Percentiles rank a stretch among this genome's conserved stretches.
Conservation (phyloP, 2,797 vertebrate species). For the Hoplostethus atlanticus region DNA sequence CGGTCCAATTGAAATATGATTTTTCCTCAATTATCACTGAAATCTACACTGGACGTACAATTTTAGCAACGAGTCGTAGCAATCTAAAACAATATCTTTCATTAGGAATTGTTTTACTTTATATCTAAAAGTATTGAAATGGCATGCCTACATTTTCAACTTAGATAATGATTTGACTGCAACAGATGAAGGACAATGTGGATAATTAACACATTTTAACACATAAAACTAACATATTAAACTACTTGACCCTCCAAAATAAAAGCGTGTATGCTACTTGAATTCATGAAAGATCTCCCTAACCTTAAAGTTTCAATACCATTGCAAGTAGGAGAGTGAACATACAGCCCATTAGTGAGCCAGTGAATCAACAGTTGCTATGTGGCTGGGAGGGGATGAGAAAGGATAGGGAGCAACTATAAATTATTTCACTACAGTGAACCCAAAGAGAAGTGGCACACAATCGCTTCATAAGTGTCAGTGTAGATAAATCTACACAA, state of each 20-base stretch:
- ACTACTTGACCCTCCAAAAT: not conserved
- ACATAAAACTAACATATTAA: not conserved
- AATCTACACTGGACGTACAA: not conserved
- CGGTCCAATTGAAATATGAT: not conserved
- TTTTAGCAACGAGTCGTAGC: not conserved
- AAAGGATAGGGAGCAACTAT: constrained; percentile 9
- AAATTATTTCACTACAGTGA: constrained; percentile 44
- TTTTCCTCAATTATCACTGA: not conserved
- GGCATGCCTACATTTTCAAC: no score
- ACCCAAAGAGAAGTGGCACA: constrained; percentile 38
- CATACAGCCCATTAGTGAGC: not conserved
- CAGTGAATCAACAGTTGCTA: constrained; percentile 19
- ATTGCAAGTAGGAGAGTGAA: not conserved
- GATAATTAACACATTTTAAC: not conserved
- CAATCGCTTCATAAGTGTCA: constrained; percentile 19
- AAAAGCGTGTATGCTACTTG: no score
- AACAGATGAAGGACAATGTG: not conserved
- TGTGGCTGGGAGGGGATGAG: constrained; percentile 11
- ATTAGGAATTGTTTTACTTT: not conserved
- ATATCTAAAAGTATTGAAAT: no score
- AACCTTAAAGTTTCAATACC: not conserved
- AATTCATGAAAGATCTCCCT: not conserved
- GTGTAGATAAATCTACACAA: constrained; percentile 17
- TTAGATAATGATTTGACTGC: not conserved
- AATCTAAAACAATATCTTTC: not conserved